Evolutionary conservation across 1,140 invertebrate species (phyloP).

Genomic region (Plectrocnemia conspersa): DNA sequence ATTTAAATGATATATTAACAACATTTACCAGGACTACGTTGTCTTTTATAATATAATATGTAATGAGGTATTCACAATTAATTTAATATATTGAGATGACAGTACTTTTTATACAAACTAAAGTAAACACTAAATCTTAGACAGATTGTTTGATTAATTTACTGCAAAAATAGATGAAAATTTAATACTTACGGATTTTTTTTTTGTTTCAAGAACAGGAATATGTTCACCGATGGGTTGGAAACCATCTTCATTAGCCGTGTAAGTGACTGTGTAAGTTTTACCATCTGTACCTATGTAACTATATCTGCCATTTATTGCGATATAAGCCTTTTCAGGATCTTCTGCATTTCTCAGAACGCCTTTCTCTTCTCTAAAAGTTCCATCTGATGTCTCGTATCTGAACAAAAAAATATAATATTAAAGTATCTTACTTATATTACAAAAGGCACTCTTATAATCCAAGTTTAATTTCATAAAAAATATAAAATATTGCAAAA

Average conservation of each 20-base stretch:
- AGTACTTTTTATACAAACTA: too few relatives aligned
- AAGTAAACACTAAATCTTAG: too few relatives aligned
- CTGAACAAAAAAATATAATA: conserved; percentile 33
- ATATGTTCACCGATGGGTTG: conserved; percentile 61
- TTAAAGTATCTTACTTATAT: not conserved
- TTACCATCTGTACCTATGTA: conserved; percentile 59
- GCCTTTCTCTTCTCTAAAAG: conserved; percentile 51
- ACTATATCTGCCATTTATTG: conserved; percentile 50
- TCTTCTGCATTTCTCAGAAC: conserved; percentile 50
- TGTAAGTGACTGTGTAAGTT: conserved; percentile 60
- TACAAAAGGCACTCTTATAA: not conserved
- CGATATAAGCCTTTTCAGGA: conserved; percentile 51
- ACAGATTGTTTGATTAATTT: too few relatives aligned
- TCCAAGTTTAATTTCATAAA: not conserved
- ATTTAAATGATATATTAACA: too few relatives aligned
- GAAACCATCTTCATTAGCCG: conserved; percentile 69
- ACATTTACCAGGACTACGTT: too few relatives aligned
- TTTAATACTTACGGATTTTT: too few relatives aligned
- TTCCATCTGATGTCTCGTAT: conserved; percentile 55
- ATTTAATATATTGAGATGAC: too few relatives aligned
- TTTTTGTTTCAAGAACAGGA: too few relatives aligned
- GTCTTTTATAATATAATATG: too few relatives aligned
- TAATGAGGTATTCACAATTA: too few relatives aligned
- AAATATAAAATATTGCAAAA: not conserved
- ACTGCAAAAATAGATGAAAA: too few relatives aligned